phyloP scores from a whole-genome alignment of 2,888 invertebrate genomes.

The Nineta flava region DNA sequence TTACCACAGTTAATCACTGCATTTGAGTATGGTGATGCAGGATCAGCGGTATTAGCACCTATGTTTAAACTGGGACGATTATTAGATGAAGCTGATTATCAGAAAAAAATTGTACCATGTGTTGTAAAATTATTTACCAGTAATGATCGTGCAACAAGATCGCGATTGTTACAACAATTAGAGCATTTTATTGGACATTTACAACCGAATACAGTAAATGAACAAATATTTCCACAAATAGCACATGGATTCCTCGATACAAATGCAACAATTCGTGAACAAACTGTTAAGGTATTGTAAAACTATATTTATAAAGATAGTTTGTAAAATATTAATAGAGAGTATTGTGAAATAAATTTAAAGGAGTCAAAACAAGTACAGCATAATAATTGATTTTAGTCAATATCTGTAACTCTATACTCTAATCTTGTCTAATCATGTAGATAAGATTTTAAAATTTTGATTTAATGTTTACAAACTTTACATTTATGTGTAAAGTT shows the following conservation, averaged over 20 bases:
- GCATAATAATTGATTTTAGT: no score
- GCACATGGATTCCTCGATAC: conserved; percentile 93
- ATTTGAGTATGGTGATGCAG: conserved; percentile 95
- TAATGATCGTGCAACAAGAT: conserved; percentile 88
- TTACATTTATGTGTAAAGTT: no score
- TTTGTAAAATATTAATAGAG: conserved; percentile 1
- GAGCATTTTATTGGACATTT: conserved; percentile 78
- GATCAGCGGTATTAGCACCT: conserved; percentile 84
- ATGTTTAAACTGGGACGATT: conserved; percentile 89
- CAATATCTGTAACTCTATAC: no score
- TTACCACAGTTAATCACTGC: conserved; percentile 88
- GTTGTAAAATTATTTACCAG: conserved; percentile 93
- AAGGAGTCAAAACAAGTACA: no score
- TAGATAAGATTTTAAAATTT: no score
- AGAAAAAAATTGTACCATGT: conserved; percentile 91
- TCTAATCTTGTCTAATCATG: no score
- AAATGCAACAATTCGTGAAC: conserved; percentile 91
- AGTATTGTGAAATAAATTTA: no score
- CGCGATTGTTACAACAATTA: conserved; percentile 82
- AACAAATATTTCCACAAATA: conserved; percentile 88
- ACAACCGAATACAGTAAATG: conserved; percentile 73
- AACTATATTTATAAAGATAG: neutral
- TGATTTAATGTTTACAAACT: no score
- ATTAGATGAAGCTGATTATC: conserved; percentile 82
- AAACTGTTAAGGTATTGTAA: conserved; percentile 73